Evolutionary conservation across 2,888 invertebrate species (phyloP).

Genomic region (Meiosimyza platycephala): DNA sequence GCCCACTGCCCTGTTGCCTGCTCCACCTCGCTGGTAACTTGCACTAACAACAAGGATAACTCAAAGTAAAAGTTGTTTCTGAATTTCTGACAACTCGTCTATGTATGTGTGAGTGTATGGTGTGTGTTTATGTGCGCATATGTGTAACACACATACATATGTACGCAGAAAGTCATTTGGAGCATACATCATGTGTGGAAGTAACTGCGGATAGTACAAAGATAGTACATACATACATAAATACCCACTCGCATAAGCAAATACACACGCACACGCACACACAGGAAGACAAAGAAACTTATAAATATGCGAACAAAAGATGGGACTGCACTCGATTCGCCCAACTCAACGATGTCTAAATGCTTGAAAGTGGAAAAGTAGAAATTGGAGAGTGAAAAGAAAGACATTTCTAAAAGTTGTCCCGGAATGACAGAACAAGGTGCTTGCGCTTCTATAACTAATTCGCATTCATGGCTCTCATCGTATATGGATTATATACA

Average conservation of each 20-base stretch:
- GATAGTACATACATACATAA: not conserved
- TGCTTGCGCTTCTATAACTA: constrained; percentile 45
- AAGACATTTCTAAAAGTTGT: constrained; percentile 46
- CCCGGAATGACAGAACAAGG: constrained; percentile 49
- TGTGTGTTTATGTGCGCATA: not conserved
- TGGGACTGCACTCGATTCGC: constrained; percentile 16
- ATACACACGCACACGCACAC: constrained; percentile 5
- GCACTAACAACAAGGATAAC: constrained; percentile 2
- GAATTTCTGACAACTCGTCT: constrained; percentile 21
- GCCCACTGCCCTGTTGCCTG: too few relatives aligned
- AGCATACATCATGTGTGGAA: constrained; percentile 29
- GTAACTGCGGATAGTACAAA: constrained; percentile 17
- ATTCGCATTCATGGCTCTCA: constrained; percentile 41
- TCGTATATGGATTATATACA: not conserved
- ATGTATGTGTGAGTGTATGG: not conserved
- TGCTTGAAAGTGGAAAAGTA: constrained; percentile 36
- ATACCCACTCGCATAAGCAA: not conserved
- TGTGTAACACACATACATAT: constrained; percentile 13
- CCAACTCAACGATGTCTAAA: constrained; percentile 16
- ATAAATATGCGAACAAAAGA: constrained; percentile 12
- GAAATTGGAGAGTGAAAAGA: not conserved
- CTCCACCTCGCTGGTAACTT: not conserved
- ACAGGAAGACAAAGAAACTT: constrained; percentile 5
- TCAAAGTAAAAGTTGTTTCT: constrained; percentile 23
- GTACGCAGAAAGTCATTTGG: not conserved